Base-by-base conservation (phyloP, 1,140 invertebrate genomes). In the Drosophila ercepeae region DNA sequence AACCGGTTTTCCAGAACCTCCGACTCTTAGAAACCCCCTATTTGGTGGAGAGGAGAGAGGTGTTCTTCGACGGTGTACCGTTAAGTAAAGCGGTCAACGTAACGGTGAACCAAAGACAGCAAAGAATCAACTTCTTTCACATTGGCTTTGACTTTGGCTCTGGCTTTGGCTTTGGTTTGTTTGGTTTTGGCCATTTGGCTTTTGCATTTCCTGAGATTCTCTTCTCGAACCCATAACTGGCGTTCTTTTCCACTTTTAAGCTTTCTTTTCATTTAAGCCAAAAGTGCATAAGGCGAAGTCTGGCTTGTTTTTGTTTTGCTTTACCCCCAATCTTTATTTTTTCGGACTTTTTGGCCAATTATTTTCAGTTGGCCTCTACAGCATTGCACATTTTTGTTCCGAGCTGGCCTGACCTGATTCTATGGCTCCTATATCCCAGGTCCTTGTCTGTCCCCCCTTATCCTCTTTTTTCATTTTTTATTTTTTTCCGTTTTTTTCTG, bases 21-120 rank as follows among this genome's bases (percentile, higher is more conserved):
- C 46, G 9, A 13, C 42, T 39, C 23, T 18, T 25, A 48, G 42
- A 46, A 36, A 44, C 18, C n/a, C 19, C 27, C 18, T n/a, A 16
- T n/a, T 18, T 8, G 6, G 0, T 2, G 8, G 9, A 1, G n/a
- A n/a, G 4, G 42, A 13, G 42, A 13, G 49, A 14, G 41, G 16
- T 39, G 57, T 70, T 58, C 63, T 39, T 16, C 39, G 48, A 60
- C 48, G 36, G 36, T 39, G 55, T 88, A 88, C 81, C 81, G 81
- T 86, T 86, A 86, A 75, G 55, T 55, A 77, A 70, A 58, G 81
- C 81, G 81, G 81, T 86, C 81, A 86, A 82, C 82, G 88, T 86
- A 86, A 88, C 81, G 77, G 81, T 83, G 32, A 64, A 53, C 50
- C 23, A 72, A 73, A 73, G 50, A 63, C 55, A 58, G 73, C 21